Conservation (phyloP, 2,888 invertebrate genomes). For the Rapana venosa region DNA sequence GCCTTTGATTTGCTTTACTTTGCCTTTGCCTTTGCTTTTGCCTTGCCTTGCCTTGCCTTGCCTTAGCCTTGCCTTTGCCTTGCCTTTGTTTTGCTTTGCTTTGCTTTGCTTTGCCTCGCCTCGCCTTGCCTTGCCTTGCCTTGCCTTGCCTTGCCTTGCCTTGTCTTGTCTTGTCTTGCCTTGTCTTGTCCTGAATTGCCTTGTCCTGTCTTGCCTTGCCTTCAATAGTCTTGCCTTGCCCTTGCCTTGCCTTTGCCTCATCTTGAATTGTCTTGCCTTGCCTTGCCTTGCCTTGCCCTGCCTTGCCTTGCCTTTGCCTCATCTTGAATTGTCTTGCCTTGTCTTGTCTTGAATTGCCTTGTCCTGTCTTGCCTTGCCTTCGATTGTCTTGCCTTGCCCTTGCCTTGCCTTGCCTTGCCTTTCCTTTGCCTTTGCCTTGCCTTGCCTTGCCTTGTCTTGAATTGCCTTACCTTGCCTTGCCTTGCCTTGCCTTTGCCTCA, state of each 20-base stretch:
- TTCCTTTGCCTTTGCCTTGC: no score
- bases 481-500: background rate
- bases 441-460: constrained; percentile 5
- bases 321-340: constrained; percentile 35
- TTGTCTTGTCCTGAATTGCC: background rate
- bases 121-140: constrained; percentile 20
- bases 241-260: background rate
- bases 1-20: no score
- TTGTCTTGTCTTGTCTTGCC: background rate
- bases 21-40: no score
- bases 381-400: constrained; percentile 16
- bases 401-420: constrained; percentile 11
- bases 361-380: background rate
- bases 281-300: background rate
- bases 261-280: constrained; percentile 19
- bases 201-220: background rate
- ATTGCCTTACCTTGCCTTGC: background rate
- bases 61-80: constrained; percentile 2
- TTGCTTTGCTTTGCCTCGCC: constrained; percentile 33
- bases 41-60: constrained; percentile 7
- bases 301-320: constrained; percentile 14
- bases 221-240: background rate
- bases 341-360: constrained; percentile 17
- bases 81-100: constrained; percentile 10
- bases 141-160: constrained; percentile 16